A percentile compares a stretch with the other conserved stretches of the same genome.
These are phyloP conservation scores for Caenorhabditis angaria DNA, from an alignment of 2,888 invertebrate genomes.

Conservation along the genomic window DNA sequence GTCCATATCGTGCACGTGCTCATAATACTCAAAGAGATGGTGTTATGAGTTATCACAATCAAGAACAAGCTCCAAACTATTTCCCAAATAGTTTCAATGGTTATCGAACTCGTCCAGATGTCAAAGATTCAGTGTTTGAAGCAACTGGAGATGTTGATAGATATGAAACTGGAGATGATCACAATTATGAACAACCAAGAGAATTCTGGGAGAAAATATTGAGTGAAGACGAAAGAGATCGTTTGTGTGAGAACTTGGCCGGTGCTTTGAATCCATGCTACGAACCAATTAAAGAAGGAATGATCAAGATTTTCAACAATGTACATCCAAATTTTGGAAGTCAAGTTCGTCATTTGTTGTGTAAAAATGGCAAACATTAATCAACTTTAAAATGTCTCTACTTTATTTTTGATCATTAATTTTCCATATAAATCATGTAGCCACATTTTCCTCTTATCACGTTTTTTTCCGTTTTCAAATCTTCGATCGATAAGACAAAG, in stretches of 20 bases:
- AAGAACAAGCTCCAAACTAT: conserved; percentile 88
- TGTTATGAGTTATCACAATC: conserved; percentile 81
- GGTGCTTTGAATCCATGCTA: conserved; percentile 80
- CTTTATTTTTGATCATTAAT: too few relatives aligned
- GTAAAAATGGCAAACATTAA: background rate
- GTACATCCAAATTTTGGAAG: conserved; percentile 42
- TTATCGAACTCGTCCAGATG: conserved; percentile 77
- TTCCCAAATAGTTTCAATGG: conserved; percentile 95
- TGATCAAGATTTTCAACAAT: conserved; percentile 41
- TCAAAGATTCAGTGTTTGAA: conserved; percentile 75
- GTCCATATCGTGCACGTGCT: conserved; percentile 78
- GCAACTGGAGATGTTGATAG: conserved; percentile 83
- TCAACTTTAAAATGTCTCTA: too few relatives aligned
- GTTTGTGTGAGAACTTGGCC: conserved; percentile 84
- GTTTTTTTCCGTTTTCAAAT: too few relatives aligned
- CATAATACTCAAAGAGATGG: conserved; percentile 91
- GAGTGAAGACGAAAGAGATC: conserved; percentile 80
- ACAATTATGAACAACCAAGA: conserved; percentile 87
- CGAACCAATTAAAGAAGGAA: conserved; percentile 82
- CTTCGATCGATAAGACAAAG: background rate
- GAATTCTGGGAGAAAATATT: conserved; percentile 85
- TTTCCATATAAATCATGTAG: background rate
- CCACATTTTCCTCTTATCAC: background rate
- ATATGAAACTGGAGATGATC: conserved; percentile 82
- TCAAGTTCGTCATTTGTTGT: conserved; percentile 20